Base-by-base conservation (phyloP, 2,797 vertebrate genomes). In the Sylvia borin region DNA sequence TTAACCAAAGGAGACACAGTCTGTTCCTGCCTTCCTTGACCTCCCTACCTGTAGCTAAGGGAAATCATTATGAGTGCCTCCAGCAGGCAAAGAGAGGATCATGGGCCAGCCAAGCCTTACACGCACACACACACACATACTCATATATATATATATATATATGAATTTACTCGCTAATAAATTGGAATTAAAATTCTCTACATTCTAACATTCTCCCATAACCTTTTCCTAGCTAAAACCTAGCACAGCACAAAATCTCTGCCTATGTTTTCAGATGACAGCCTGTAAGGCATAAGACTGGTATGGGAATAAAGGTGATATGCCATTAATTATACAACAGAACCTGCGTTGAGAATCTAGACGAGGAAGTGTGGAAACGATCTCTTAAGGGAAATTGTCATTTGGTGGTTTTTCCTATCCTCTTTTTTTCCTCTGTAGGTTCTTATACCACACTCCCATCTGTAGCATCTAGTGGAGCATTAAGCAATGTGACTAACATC, bases 271-370 rank as follows among this genome's bases (percentile, higher is more conserved):
- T 93, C 61, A 68, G 65, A 71, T 88, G 92, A 92, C 93, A 96
- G 78, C 36, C 81, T 73, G 76, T 85, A 93, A 88, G 21, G 81
- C 27, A 3, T 90, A 85, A 95, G 67, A 73, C 74, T 92, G 87
- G 83, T 85, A 67, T 43, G 83, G 87, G 92, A 96, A 95, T 94
- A 95, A 83, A 93, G 81, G 85, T 81, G 87, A 91, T 90, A 74
- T 27, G 76, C 79, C 78, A 95, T 93, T 96, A 94, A 97, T 96
- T 96, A 96, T 96, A 86, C 89, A 96, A 87, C 45, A 96, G 90
- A 95, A 66, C 65, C 26, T 76, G 88, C 62, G 62, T 2, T 73
- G 79, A 77, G 72, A 90, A 80, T 90, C 78, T 85, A 93, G 61
- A 85, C 16, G 4, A 92, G 74, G 40, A 93, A 87, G 29, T 51